A percentile compares a stretch with the other conserved stretches of the same genome.
These are phyloP conservation scores for Bubo scandiacus DNA, from an alignment of 2,113 vertebrate species.

Conservation along the genomic window DNA sequence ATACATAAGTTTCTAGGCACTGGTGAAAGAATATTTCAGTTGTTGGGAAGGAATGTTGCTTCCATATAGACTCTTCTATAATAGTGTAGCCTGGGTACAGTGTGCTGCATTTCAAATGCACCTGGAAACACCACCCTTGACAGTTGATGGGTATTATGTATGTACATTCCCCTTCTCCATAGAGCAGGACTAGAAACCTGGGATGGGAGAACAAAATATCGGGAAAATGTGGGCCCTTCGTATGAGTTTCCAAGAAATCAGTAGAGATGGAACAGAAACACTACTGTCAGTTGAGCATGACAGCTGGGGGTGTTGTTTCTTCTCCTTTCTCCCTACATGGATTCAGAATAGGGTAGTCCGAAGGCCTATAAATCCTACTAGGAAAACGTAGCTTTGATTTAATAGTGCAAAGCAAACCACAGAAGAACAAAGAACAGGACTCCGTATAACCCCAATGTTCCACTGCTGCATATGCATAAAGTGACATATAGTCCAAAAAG, in stretches of 20 bases:
- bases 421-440: background rate
- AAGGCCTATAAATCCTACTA: background rate
- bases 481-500: accelerated
- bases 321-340: background rate
- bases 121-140: background rate
- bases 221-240: too few relatives aligned
- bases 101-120: background rate
- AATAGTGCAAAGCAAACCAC: background rate
- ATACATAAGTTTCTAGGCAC: background rate
- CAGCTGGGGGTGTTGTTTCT: background rate
- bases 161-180: background rate
- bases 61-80: background rate
- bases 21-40: background rate
- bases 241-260: too few relatives aligned
- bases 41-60: background rate
- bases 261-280: background rate
- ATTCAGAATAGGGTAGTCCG: accelerated
- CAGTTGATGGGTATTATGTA: accelerated
- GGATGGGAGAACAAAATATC: accelerated
- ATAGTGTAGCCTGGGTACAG: accelerated
- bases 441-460: accelerated
- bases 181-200: background rate
- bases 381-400: background rate
- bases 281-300: accelerated
- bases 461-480: accelerated